phyloP scores from a whole-genome alignment of 1,140 invertebrate genomes.

The Acarapis woodi region DNA sequence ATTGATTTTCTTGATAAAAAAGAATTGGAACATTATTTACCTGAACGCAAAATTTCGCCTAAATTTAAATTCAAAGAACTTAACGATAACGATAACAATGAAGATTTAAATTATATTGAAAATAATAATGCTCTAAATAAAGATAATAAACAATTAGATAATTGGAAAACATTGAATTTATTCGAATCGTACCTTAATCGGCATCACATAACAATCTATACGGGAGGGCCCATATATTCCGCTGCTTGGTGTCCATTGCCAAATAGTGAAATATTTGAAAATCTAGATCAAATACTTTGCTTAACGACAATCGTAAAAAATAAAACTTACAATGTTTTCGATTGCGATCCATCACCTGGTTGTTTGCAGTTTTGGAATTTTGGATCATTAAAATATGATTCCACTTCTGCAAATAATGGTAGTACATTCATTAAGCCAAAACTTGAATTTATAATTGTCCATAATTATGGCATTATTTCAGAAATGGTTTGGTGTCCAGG shows the following conservation, averaged over 20 bases:
- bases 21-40: too few relatives aligned
- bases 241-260: slow-evolving; percentile 27
- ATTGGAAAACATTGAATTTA: neutral
- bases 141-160: too few relatives aligned
- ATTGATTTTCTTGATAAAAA: too few relatives aligned
- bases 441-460: too few relatives aligned
- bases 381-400: slow-evolving; percentile 17
- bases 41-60: too few relatives aligned
- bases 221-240: slow-evolving; percentile 28
- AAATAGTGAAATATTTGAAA: slow-evolving; percentile 17
- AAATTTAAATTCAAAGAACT: too few relatives aligned
- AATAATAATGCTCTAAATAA: too few relatives aligned
- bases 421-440: slow-evolving; percentile 22
- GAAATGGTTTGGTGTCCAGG: slow-evolving; percentile 40
- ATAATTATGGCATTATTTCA: slow-evolving; percentile 33
- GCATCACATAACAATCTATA: slow-evolving; percentile 21
- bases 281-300: slow-evolving; percentile 24
- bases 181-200: neutral
- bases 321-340: slow-evolving; percentile 17
- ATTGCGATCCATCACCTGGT: slow-evolving; percentile 19
- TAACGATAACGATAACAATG: too few relatives aligned
- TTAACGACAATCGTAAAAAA: slow-evolving; percentile 19
- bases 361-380: slow-evolving; percentile 30
- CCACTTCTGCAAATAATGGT: slow-evolving; percentile 11
- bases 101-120: too few relatives aligned